Evolutionary conservation across 1,140 invertebrate species (phyloP).

Genomic region (Micrasema minimum): DNA sequence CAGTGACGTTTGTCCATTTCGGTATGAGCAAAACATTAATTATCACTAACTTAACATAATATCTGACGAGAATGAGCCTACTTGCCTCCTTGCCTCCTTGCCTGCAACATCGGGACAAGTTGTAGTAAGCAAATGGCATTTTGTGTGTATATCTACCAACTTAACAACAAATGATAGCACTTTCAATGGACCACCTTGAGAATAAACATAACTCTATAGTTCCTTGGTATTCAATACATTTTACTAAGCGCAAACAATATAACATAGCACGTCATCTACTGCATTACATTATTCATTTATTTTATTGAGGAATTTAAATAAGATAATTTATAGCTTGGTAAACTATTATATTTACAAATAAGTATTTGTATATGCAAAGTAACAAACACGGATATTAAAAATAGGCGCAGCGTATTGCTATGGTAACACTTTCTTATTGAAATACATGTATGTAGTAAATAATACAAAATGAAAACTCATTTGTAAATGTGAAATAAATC

Average conservation of each 20-base stretch:
- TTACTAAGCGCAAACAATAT: not conserved
- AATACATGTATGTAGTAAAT: slow-evolving; percentile 21
- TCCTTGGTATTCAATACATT: not conserved
- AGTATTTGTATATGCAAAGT: not conserved
- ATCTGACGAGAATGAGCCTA: slow-evolving; percentile 17
- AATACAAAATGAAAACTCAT: slow-evolving; percentile 11
- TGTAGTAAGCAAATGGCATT: not conserved
- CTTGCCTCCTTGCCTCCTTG: too few relatives aligned
- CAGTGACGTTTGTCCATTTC: slow-evolving; percentile 7
- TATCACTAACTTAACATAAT: slow-evolving; percentile 14
- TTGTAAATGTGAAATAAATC: slow-evolving; percentile 15
- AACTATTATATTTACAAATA: not conserved
- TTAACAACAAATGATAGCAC: not conserved
- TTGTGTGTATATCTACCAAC: not conserved
- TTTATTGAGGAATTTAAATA: not conserved
- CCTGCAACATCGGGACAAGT: too few relatives aligned
- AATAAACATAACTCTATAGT: too few relatives aligned
- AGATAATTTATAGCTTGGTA: too few relatives aligned
- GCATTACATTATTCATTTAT: too few relatives aligned
- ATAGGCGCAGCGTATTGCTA: not conserved
- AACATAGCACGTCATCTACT: too few relatives aligned
- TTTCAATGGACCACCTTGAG: too few relatives aligned
- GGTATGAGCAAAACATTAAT: slow-evolving; percentile 12
- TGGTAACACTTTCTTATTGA: slow-evolving; percentile 37
- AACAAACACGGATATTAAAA: slow-evolving; percentile 14